These are phyloP conservation scores for Alethe castanea DNA, from an alignment of 2,113 vertebrate species.

Conservation along the genomic window DNA sequence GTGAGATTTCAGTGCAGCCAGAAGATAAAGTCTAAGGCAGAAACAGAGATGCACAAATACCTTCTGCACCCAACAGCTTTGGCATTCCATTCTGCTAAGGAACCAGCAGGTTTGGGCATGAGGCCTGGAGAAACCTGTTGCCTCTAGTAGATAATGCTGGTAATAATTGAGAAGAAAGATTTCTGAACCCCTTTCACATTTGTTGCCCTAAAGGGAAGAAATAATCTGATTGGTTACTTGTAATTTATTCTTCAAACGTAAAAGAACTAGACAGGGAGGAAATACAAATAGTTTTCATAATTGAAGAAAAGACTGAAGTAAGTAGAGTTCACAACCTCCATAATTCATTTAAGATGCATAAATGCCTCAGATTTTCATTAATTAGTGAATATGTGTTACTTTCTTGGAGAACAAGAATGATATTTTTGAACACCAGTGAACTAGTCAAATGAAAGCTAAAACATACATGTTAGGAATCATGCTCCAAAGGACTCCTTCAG, in stretches of 20 bases:
- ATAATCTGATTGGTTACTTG: background rate
- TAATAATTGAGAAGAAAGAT: background rate
- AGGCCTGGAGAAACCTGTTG: background rate
- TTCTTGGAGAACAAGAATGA: background rate
- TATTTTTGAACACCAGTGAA: background rate
- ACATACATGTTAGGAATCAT: background rate
- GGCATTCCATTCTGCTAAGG: background rate
- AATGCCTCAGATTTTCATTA: background rate
- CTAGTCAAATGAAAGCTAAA: background rate
- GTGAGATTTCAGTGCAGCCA: background rate
- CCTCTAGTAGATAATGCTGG: background rate
- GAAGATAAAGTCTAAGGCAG: background rate
- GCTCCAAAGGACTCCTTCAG: background rate
- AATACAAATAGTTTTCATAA: background rate
- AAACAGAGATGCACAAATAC: background rate
- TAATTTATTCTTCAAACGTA: background rate
- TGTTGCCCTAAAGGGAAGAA: background rate
- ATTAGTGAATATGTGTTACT: background rate
- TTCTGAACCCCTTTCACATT: background rate
- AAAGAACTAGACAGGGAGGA: background rate
- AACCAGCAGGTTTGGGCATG: background rate
- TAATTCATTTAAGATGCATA: background rate
- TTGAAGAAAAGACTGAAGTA: background rate
- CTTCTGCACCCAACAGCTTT: background rate
- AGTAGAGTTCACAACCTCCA: background rate